These are phyloP conservation scores for Amaurobius ferox DNA, from an alignment of 2,888 invertebrate genomes.

Conservation along the genomic window DNA sequence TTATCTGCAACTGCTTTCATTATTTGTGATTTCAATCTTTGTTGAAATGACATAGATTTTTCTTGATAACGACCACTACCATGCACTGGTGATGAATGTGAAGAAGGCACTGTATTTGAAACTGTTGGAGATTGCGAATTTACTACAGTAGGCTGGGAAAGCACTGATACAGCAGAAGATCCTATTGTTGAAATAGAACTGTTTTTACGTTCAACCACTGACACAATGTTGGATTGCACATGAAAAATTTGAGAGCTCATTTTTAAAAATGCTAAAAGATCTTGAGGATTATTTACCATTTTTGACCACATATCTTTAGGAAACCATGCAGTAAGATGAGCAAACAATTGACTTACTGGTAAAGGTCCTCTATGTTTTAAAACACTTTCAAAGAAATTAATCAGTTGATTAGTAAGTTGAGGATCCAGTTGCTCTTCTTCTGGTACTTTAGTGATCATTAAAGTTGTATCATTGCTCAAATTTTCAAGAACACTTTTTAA, in stretches of 20 bases:
- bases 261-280: conserved; percentile 92
- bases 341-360: conserved; percentile 91
- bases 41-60: conserved; percentile 88
- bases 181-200: neutral
- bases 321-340: conserved; percentile 84
- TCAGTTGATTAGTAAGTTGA: conserved; percentile 74
- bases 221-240: conserved; percentile 94
- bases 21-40: conserved; percentile 90
- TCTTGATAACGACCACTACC: conserved; percentile 52
- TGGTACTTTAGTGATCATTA: conserved; percentile 73
- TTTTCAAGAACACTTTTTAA: conserved; percentile 80
- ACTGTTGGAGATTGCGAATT: conserved; percentile 23
- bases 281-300: conserved; percentile 93
- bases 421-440: conserved; percentile 75
- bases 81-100: conserved; percentile 57
- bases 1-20: conserved; percentile 93
- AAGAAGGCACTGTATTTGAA: conserved; percentile 31
- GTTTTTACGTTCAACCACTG: conserved; percentile 80
- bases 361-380: conserved; percentile 81
- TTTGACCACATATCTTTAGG: conserved; percentile 88
- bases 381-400: conserved; percentile 74
- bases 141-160: conserved; percentile 9
- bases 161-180: neutral
- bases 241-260: conserved; percentile 96
- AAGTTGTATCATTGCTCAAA: conserved; percentile 73